Evolutionary conservation across 1,140 invertebrate genomes (phyloP), one percentile per base, ranked within the genome.

Genomic region (Liolophura sinensis): DNA sequence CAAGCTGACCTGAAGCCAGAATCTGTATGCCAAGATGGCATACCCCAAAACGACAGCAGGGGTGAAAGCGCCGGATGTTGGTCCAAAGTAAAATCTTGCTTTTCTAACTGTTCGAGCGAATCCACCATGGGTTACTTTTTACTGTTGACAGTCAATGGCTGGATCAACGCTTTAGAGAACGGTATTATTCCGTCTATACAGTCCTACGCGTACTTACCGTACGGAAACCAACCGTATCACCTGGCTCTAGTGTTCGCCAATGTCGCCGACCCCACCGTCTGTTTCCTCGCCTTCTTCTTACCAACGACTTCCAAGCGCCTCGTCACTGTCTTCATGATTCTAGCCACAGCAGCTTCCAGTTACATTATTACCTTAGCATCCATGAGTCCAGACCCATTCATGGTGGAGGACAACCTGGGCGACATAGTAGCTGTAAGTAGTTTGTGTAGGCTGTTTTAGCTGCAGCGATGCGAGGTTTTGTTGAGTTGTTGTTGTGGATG

Each of bases 141-240:
- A 24, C 24, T 31, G 47, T 40, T 31, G 6, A 47, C 58, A 3
- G 15, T 60, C n/a, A 16, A 62, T n/a, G 68, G 56, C 15, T 76
- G 67, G 67, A 63, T 78, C 0, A 77, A 73, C 64, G 65, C 68
- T 25, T 25, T 79, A 1, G 68, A 55, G 11, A 78, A 95, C 78
- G 93, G 92, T 56, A 88, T 92, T 55, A 86, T 96, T 60, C 90
- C 92, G 11, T 91, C 92, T 64, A 89, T 96, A 54, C 92, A 95
- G 79, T 91, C 93, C 0, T 97, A 92, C 80, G 93, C 94, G 1
- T 92, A 91, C 80, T 85, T 94, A 62, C 93, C 94, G 0, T 97
- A 96, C 80, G 94, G 94, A 3, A 89, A 89, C 25, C 46, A 77
- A 9, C 89, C 91, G 0, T 96, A 95, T 84, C 93, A 96, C 82